phyloP scores from a whole-genome alignment of 1,140 invertebrate genomes.

The Magallana angulata region DNA sequence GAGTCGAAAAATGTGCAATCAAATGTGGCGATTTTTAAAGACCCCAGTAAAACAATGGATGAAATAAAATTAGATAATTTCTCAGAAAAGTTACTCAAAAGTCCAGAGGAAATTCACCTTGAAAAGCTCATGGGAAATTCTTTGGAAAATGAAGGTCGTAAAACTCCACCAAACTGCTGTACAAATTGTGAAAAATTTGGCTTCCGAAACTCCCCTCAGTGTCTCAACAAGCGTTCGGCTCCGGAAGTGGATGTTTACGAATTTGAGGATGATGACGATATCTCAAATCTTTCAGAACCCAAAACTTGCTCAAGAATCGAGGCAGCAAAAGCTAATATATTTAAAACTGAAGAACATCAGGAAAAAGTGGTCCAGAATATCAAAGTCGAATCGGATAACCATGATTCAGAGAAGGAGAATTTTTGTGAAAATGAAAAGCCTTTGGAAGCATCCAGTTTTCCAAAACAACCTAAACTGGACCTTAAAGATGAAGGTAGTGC shows the following conservation, averaged over 20 bases:
- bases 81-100: neutral
- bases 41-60: neutral
- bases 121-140: slow-evolving; percentile 6
- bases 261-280: slow-evolving; percentile 17
- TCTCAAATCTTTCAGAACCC: slow-evolving; percentile 11
- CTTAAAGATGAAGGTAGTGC: slow-evolving; percentile 1
- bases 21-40: neutral
- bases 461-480: slow-evolving; percentile 27
- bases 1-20: slow-evolving; percentile 10
- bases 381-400: slow-evolving; percentile 23
- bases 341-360: slow-evolving; percentile 46
- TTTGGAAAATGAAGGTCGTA: neutral
- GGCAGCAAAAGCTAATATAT: slow-evolving; percentile 46
- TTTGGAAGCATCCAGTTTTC: neutral
- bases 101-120: neutral
- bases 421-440: slow-evolving; percentile 35
- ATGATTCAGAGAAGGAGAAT: slow-evolving; percentile 38
- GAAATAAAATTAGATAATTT: neutral
- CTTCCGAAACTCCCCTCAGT: slow-evolving; percentile 54
- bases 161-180: slow-evolving; percentile 49
- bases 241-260: slow-evolving; percentile 24
- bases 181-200: slow-evolving; percentile 57
- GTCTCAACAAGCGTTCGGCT: slow-evolving; percentile 23
- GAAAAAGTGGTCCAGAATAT: slow-evolving; percentile 35
- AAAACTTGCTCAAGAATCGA: slow-evolving; percentile 21